Base-by-base conservation (phyloP, 2,888 invertebrate species). In the Eupithecia insigniata region DNA sequence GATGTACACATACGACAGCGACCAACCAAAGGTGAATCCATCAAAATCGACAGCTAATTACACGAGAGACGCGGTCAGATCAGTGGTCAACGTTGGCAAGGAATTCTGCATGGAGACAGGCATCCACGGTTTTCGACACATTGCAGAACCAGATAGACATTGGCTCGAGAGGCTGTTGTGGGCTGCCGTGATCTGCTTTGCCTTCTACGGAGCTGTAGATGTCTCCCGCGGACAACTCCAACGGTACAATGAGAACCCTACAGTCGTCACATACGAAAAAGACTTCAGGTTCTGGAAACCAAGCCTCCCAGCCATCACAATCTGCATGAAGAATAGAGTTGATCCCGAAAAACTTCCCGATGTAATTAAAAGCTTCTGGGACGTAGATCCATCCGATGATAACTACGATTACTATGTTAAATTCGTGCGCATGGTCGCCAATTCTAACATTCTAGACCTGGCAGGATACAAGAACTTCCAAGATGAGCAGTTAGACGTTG, bases 201-300 rank as follows among this genome's bases (percentile, higher is more conserved):
- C 95, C 0, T 84, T 89, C 3, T 90, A 90, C 84, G 93, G 92
- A 0, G 92, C 94, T 0, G 79, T 92, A 7, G 85, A 88, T 62
- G 85, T 96, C 0, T 94, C 95, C 0, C 80, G 92, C 10, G 94
- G 95, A 0, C 96, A 95, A 79, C 92, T 94, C 89, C 92, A 91
- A 77, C 85, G 96, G 3, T 96, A 94, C 87, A 91, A 89, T 62
- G 95, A 95, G 62, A 96, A 93, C 81, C 96, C 96, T 0, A 96
- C 96, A 0, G 96, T 96, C 7, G 95, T 96, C 12, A 95, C 96
- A 0, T 83, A 96, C 75, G 95, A 96, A 80, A 96, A 96, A 77
- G 95, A 96, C 87, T 96, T 93, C 84, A 85, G 96, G 62, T 94
- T 95, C 55, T 96, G 96, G 96, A 87, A 90, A 67, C 95, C 95